These are phyloP conservation scores for Forbesichthys papilliferus DNA, from an alignment of 2,113 vertebrate genomes.

Conservation along the genomic window DNA sequence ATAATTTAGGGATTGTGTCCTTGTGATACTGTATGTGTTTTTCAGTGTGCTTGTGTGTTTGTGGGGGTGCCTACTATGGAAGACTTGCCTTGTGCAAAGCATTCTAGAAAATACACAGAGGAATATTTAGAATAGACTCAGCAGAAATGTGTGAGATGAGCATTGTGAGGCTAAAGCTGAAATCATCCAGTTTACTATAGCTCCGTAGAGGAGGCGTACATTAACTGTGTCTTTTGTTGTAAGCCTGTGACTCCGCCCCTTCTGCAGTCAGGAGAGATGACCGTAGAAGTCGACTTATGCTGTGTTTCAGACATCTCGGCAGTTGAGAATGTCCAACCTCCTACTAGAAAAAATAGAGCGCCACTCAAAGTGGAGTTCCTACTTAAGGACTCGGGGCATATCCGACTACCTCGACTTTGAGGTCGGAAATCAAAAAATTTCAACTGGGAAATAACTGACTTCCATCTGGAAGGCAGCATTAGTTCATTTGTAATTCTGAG, in stretches of 20 bases:
- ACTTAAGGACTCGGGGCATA: too few relatives aligned
- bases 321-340: too few relatives aligned
- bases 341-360: too few relatives aligned
- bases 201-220: conserved; percentile 35
- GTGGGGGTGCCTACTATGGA: background rate
- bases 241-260: conserved; percentile 22
- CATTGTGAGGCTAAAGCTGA: background rate
- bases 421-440: too few relatives aligned
- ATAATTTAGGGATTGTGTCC: background rate
- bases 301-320: too few relatives aligned
- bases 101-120: conserved; percentile 5
- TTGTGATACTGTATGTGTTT: background rate
- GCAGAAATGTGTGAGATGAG: conserved; percentile 9
- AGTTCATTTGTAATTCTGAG: conserved; percentile 55
- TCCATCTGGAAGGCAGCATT: too few relatives aligned
- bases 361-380: too few relatives aligned
- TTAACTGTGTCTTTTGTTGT: conserved; percentile 35
- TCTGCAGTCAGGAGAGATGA: conserved; percentile 25
- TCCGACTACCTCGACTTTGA: too few relatives aligned
- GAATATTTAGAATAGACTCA: too few relatives aligned
- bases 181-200: conserved; percentile 33
- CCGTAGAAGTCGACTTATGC: too few relatives aligned
- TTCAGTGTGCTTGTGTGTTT: background rate
- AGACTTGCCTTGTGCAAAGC: conserved; percentile 13
- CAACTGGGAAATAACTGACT: too few relatives aligned